Evolutionary conservation across 2,797 vertebrate species (phyloP), one percentile per base, ranked within the genome.

Genomic region (Myotis vivesi): DNA sequence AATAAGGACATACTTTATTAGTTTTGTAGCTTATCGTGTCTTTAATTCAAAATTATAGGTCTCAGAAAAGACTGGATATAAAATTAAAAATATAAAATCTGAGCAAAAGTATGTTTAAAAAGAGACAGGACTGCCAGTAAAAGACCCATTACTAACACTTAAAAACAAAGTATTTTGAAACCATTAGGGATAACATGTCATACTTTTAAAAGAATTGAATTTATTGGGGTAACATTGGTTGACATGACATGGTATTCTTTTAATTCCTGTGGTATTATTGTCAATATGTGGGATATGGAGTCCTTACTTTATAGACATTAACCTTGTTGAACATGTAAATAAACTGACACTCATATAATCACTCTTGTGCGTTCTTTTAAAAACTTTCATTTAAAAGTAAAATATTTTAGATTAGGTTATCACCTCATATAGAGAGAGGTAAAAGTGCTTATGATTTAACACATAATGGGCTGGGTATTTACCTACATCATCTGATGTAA

Each of bases 1-100:
- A 38, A 51, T 87, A 87, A 80, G 28, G 85, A 80, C 13, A 59
- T 36, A 90, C 95, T 96, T 94, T 75, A 94, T 75, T 93, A 89
- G 76, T 91, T 95, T 95, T 92, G 76, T 86, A 72, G 69, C 23
- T 94, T 83, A 80, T 44, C 5, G 19, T 94, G 3, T 8, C 46
- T 83, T 95, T 92, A 87, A 81, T 91, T 96, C n/a, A 93, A 95
- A 89, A 77, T 53, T 8, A 59, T 5, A 69, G 44, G 3, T 83
- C 41, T 86, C 19, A 13, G 68, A 85, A 90, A 93, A 86, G 46
- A 73, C 25, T 51, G 19, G 20, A 64, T 64, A 66, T 33, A 93
- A 94, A 87, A 93, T 69, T 93, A 30, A 92, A 91, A 93, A 55
- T 53, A 17, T 94, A 53, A 80, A 72, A 72, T 90, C 41, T 82